phyloP scores from a whole-genome alignment of 2,797 vertebrate species.

The Leuciscus waleckii region DNA sequence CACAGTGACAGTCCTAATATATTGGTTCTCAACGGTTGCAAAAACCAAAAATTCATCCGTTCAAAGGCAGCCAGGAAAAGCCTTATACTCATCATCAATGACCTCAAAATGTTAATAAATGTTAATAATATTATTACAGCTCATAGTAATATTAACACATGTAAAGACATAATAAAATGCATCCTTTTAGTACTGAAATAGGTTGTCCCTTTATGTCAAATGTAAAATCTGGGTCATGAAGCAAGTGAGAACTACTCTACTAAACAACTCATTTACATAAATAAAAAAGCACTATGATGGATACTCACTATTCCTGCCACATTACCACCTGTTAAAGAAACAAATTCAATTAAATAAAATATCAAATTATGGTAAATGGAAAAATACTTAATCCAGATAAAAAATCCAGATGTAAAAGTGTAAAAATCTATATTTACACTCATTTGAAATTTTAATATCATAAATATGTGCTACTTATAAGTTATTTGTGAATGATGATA shows the following conservation, averaged over 20 bases:
- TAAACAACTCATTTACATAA: conserved; percentile 1
- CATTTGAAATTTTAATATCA: neutral
- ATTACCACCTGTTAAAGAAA: conserved; percentile 78
- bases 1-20: conserved; percentile 5
- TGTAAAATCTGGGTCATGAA: neutral
- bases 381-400: neutral
- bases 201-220: neutral
- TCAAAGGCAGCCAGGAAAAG: neutral
- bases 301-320: conserved; percentile 78
- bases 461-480: too few relatives aligned
- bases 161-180: neutral
- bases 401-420: neutral
- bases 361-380: neutral
- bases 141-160: neutral
- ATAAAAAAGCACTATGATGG: neutral
- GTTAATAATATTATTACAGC: too few relatives aligned
- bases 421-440: neutral
- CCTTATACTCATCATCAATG: neutral
- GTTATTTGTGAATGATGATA: neutral
- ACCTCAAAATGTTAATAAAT: neutral
- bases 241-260: neutral
- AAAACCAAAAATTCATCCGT: neutral
- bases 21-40: neutral
- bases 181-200: neutral
- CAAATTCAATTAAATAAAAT: too few relatives aligned